phyloP scores from a whole-genome alignment of 2,797 vertebrate species.

The Parauchenoglanis ngamensis region DNA sequence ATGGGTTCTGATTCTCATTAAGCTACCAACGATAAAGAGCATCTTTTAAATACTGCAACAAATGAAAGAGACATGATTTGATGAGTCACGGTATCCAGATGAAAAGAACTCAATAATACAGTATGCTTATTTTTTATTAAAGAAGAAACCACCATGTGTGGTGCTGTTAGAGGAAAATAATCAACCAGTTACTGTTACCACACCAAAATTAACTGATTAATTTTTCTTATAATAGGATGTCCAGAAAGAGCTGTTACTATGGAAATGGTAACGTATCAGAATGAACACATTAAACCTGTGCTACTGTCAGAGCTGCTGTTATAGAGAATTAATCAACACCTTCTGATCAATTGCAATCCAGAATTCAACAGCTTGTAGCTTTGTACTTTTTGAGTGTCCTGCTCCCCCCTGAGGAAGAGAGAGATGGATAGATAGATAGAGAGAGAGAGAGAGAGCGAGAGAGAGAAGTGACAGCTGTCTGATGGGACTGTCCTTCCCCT shows the following conservation, averaged over 20 bases:
- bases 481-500: too few relatives aligned
- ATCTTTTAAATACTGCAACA: not conserved
- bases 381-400: not conserved
- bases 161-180: not conserved
- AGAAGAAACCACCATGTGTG: not conserved
- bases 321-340: not conserved
- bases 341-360: not conserved
- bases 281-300: not conserved
- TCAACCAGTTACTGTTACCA: not conserved
- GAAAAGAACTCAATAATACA: not conserved
- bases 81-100: not conserved
- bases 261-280: not conserved
- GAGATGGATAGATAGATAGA: slow-evolving; percentile 34
- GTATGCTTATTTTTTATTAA: not conserved
- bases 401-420: slow-evolving; percentile 31
- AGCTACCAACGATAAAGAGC: not conserved
- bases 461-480: too few relatives aligned
- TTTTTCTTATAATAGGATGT: not conserved
- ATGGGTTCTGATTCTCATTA: not conserved
- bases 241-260: not conserved
- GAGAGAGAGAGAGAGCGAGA: not conserved
- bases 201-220: not conserved
- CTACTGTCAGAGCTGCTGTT: not conserved
- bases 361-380: not conserved
- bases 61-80: not conserved